phyloP scores from a whole-genome alignment of 2,113 vertebrate genomes.

The Seriola quinqueradiata region DNA sequence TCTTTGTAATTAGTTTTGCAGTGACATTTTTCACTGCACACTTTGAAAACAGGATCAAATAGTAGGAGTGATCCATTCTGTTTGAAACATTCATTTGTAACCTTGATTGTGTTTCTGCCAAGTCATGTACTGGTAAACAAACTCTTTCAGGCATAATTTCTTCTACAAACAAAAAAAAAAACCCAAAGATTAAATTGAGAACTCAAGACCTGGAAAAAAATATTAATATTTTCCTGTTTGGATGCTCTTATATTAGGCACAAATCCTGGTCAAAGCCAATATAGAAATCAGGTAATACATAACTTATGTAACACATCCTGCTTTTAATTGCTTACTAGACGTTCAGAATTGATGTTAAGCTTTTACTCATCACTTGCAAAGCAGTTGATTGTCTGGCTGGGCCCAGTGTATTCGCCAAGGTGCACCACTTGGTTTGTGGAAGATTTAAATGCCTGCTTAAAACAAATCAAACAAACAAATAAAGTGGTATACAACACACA shows the following conservation, averaged over 20 bases:
- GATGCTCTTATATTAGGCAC: background rate
- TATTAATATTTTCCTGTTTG: background rate
- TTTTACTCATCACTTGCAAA: background rate
- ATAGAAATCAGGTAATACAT: background rate
- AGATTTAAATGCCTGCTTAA: too few relatives aligned
- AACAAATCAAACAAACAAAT: too few relatives aligned
- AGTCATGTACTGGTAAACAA: background rate
- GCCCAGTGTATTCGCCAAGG: too few relatives aligned
- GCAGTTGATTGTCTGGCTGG: conserved; percentile 3
- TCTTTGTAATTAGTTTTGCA: background rate
- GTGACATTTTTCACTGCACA: background rate
- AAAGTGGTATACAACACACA: too few relatives aligned
- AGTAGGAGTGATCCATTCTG: background rate
- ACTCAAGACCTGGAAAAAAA: background rate
- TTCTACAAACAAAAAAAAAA: background rate
- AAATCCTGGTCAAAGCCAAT: background rate
- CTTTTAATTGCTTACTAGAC: background rate
- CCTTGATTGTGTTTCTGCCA: background rate
- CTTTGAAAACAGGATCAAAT: background rate
- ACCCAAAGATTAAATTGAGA: background rate
- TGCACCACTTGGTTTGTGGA: too few relatives aligned
- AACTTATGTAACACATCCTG: background rate
- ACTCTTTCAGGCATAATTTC: background rate
- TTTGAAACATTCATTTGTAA: background rate
- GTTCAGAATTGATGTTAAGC: background rate